These are phyloP conservation scores for Acleris emargana DNA, from an alignment of 2,888 invertebrate species.

Conservation along the genomic window DNA sequence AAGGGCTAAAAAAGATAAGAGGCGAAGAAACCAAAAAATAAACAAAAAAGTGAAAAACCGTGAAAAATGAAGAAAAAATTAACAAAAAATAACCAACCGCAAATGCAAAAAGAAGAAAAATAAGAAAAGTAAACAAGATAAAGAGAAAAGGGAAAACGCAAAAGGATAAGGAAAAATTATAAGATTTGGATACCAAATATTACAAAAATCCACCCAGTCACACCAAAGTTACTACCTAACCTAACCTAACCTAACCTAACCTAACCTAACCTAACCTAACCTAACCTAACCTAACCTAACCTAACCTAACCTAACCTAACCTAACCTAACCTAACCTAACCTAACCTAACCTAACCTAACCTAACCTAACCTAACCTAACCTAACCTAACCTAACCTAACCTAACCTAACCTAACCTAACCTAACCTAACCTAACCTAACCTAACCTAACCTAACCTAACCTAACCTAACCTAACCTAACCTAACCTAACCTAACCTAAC, in stretches of 20 bases:
- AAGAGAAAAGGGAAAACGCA: no score
- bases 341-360: conserved; percentile 11
- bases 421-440: neutral
- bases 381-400: conserved; percentile 9
- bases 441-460: neutral
- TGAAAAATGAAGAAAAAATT: neutral
- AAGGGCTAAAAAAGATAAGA: no score
- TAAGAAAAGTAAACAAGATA: no score
- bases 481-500: neutral
- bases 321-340: conserved; percentile 10
- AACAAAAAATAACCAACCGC: no score
- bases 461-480: neutral
- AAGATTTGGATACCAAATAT: no score
- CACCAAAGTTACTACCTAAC: no score
- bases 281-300: conserved; percentile 11
- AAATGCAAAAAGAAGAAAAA: no score
- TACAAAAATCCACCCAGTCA: no score
- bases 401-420: neutral
- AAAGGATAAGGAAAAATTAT: no score
- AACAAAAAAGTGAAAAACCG: no score
- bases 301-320: conserved; percentile 11
- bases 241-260: conserved; percentile 11
- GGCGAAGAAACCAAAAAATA: no score
- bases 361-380: conserved; percentile 11
- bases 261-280: conserved; percentile 11